Evolutionary conservation across 92 coral and sea anemone species (phyloP).

Genomic region (Pocillopora meandrina): DNA sequence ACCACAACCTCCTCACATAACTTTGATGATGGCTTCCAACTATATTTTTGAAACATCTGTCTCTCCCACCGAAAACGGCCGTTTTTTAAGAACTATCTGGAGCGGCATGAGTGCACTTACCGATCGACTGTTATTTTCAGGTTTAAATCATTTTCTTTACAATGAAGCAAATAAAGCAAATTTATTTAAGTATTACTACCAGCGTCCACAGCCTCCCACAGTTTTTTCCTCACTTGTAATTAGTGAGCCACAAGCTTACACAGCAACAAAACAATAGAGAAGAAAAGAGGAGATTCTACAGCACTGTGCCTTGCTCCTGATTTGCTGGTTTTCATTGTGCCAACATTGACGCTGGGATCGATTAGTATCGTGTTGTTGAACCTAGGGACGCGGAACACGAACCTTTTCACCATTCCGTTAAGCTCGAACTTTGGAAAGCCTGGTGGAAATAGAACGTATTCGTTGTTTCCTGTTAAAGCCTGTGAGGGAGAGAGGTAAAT

Average conservation of each 20-base stretch:
- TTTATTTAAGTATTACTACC: background rate
- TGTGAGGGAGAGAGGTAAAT: background rate
- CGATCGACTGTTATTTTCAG: no score
- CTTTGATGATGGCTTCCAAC: no score
- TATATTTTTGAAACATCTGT: no score
- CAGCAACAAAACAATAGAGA: constrained; percentile 15
- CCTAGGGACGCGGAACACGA: constrained; percentile 36
- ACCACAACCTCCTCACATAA: no score
- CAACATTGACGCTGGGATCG: constrained; percentile 44
- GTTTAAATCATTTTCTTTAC: no score
- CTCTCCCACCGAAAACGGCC: no score
- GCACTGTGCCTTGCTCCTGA: constrained; percentile 16
- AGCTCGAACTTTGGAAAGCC: constrained; percentile 32
- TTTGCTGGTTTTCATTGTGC: background rate
- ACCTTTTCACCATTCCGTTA: background rate
- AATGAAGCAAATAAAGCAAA: no score
- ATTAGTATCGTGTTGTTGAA: constrained; percentile 22
- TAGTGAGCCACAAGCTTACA: background rate
- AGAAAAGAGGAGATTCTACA: constrained; percentile 12
- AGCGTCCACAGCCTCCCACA: background rate
- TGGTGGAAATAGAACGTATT: constrained; percentile 34
- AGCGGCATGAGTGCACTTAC: no score
- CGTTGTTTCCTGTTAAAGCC: constrained; percentile 20
- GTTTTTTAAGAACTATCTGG: no score
- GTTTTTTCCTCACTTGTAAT: background rate